Conservation (phyloP, 53 echinoderm and acorn worm species). For the Crossaster papposus region DNA sequence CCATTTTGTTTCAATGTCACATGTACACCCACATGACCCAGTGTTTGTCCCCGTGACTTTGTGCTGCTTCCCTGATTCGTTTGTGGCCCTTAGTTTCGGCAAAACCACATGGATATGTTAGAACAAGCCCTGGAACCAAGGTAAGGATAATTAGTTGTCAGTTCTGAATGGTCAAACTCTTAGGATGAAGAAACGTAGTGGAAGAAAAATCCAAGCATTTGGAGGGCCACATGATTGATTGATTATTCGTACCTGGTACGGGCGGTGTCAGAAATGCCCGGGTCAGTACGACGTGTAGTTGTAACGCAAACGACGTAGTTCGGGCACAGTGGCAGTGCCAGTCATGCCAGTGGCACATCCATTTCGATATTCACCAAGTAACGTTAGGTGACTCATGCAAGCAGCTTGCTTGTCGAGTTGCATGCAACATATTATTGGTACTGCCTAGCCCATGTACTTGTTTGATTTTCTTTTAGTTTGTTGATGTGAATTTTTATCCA, state of each 20-base stretch:
- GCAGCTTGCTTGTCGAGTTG: too few species aligned
- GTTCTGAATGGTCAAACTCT: slow-evolving; percentile 11
- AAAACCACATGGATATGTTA: slow-evolving; percentile 98
- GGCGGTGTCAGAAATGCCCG: background rate
- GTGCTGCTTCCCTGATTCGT: slow-evolving; percentile 95
- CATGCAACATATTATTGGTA: too few species aligned
- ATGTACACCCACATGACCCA: slow-evolving; percentile 95
- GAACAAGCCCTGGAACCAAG: slow-evolving; percentile 92
- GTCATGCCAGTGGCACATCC: too few species aligned
- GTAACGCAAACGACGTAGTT: too few species aligned
- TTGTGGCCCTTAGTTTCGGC: slow-evolving; percentile 71
- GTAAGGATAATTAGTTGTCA: slow-evolving; percentile 58
- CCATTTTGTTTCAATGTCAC: slow-evolving; percentile 91
- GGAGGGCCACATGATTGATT: background rate
- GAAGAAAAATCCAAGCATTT: slow-evolving; percentile 1
- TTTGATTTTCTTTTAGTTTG: too few species aligned
- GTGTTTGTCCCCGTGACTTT: slow-evolving; percentile 99
- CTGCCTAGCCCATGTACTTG: too few species aligned
- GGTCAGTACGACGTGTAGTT: background rate
- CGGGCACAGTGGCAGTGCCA: too few species aligned
- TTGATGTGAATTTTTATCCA: too few species aligned
- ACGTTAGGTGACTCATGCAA: too few species aligned
- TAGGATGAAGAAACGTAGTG: background rate
- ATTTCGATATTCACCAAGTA: too few species aligned
- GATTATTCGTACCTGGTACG: background rate